Conservation (phyloP, 1,140 invertebrate genomes). For the Diuraphis noxia region DNA sequence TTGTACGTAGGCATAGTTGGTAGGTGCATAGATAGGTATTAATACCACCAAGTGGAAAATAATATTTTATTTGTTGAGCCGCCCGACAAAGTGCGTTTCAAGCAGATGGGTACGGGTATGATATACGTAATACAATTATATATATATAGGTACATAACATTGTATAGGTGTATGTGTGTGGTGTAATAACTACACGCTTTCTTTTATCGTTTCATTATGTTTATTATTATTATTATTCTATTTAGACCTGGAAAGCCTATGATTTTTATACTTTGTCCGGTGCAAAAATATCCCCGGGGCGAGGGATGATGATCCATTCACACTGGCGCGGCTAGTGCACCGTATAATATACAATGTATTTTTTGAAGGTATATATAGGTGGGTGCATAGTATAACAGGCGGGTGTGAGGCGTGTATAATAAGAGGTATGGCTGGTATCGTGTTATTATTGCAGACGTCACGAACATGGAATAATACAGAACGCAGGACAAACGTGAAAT, state of each 20-base stretch:
- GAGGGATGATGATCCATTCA: conserved; percentile 8
- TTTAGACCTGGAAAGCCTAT: neutral
- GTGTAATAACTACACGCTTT: neutral
- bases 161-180: neutral
- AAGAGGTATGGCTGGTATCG: neutral
- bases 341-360: neutral
- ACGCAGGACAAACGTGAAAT: conserved; percentile 15
- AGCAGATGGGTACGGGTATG: neutral
- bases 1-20: neutral
- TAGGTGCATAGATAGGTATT: neutral
- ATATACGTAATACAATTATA: neutral
- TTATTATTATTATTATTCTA: neutral
- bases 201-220: neutral
- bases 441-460: conserved; percentile 38
- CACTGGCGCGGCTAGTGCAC: neutral
- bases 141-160: too few relatives aligned
- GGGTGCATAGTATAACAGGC: neutral
- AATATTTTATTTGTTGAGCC: conserved; percentile 25
- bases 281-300: neutral
- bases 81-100: neutral
- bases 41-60: conserved; percentile 12
- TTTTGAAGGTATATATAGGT: neutral
- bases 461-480: neutral
- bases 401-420: neutral
- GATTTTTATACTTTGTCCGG: conserved; percentile 5